A percentile compares a stretch with the other conserved stretches of the same genome.
These are phyloP conservation scores for Chrysolina americana DNA, from an alignment of 2,888 invertebrate genomes.

Conservation along the genomic window DNA sequence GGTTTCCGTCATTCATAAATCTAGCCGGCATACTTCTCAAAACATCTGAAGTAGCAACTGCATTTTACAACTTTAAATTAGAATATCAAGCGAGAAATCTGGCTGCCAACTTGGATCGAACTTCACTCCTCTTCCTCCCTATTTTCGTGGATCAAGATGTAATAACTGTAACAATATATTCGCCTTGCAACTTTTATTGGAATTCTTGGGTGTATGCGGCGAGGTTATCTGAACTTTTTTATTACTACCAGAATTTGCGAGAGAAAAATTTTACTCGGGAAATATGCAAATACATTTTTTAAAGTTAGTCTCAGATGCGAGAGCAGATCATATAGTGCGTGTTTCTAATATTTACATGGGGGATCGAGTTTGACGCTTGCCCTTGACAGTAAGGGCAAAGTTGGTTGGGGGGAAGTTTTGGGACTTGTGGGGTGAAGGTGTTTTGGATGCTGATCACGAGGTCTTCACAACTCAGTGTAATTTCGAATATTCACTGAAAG, in stretches of 20 bases:
- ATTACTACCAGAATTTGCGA: constrained; percentile 27
- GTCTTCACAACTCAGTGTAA: too few relatives aligned
- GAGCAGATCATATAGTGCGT: neutral
- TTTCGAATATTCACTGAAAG: too few relatives aligned
- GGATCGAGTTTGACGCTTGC: neutral
- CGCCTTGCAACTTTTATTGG: constrained; percentile 56
- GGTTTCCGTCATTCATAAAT: constrained; percentile 52
- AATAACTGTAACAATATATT: constrained; percentile 61
- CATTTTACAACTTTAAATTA: constrained; percentile 59
- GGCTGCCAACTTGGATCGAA: constrained; percentile 48
- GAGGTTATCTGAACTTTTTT: constrained; percentile 31
- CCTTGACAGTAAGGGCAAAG: neutral
- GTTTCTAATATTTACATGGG: neutral
- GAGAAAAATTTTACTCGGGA: constrained; percentile 28
- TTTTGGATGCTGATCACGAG: too few relatives aligned
- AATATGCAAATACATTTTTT: constrained; percentile 34
- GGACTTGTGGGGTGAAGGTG: too few relatives aligned
- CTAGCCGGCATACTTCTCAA: constrained; percentile 49
- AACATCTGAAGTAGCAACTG: constrained; percentile 55
- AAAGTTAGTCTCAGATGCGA: neutral
- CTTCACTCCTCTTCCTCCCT: constrained; percentile 53
- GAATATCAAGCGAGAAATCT: constrained; percentile 58
- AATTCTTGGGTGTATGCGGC: constrained; percentile 50
- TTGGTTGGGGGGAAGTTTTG: neutral
- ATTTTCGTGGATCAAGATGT: constrained; percentile 59